phyloP scores from a whole-genome alignment of 2,113 vertebrate genomes.

The Forbesichthys papilliferus region DNA sequence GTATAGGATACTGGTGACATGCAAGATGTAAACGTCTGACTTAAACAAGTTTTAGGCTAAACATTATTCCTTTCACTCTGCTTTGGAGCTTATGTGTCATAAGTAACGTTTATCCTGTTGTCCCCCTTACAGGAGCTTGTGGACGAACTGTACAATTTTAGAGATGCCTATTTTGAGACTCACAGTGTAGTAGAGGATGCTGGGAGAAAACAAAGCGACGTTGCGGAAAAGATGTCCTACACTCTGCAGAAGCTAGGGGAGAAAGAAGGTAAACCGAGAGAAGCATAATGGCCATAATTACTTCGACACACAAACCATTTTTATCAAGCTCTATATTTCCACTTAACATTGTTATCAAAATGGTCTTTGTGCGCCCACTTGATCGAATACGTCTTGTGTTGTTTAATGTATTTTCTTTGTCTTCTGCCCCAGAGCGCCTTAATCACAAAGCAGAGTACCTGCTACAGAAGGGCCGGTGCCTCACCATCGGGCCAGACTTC shows the following conservation, averaged over 20 bases:
- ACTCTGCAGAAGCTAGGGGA: constrained; percentile 78
- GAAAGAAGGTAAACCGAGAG: constrained; percentile 68
- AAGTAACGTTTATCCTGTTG: not conserved
- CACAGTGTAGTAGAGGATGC: constrained; percentile 84
- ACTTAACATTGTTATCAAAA: too few relatives aligned
- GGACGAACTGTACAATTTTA: constrained; percentile 82
- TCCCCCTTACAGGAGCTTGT: constrained; percentile 79
- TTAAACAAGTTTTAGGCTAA: not conserved
- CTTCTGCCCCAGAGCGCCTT: constrained; percentile 65
- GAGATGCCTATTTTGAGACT: constrained; percentile 87
- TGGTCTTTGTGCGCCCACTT: not conserved
- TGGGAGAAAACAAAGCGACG: constrained; percentile 79
- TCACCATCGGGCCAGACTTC: constrained; percentile 81
- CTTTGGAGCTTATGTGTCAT: not conserved
- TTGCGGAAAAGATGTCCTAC: constrained; percentile 76
- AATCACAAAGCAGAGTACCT: constrained; percentile 78
- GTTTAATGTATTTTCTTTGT: not conserved
- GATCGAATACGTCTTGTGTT: not conserved
- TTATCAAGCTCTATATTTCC: too few relatives aligned
- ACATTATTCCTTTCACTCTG: not conserved
- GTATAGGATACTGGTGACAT: not conserved
- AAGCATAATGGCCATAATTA: not conserved
- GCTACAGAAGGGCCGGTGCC: constrained; percentile 83
- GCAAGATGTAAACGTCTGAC: not conserved
- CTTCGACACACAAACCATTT: too few relatives aligned